A percentile compares a stretch with the other conserved stretches of the same genome.
phyloP scores from a whole-genome alignment of 2,113 vertebrate genomes.

The Isichthys henryi region DNA sequence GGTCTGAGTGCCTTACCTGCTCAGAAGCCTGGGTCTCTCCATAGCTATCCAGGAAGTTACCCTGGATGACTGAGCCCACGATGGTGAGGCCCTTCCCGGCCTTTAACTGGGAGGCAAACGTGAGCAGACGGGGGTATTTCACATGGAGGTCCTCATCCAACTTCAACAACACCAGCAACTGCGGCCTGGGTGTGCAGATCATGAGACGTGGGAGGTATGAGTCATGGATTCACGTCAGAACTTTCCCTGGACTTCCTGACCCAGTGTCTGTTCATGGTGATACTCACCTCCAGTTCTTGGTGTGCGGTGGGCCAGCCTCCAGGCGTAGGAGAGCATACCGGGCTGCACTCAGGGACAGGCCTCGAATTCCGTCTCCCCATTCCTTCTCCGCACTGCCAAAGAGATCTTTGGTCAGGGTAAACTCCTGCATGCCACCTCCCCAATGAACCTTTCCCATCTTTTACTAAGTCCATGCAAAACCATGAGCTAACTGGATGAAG shows the following conservation, averaged over 20 bases:
- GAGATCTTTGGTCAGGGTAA: conserved; percentile 8
- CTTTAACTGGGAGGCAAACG: conserved; percentile 94
- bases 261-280: background rate
- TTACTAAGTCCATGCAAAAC: background rate
- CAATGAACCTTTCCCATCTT: background rate
- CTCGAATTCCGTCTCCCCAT: conserved; percentile 95
- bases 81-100: conserved; percentile 96
- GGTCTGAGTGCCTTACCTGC: conserved; percentile 63
- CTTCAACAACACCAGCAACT: conserved; percentile 89
- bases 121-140: conserved; percentile 90
- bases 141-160: conserved; percentile 94
- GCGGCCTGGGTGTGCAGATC: conserved; percentile 65
- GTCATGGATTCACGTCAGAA: background rate
- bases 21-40: conserved; percentile 94
- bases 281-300: conserved; percentile 93
- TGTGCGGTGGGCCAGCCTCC: conserved; percentile 92
- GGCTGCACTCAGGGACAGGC: conserved; percentile 89
- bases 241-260: background rate
- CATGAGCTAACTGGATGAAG: background rate
- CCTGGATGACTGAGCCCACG: conserved; percentile 87
- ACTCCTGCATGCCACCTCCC: background rate
- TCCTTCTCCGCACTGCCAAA: conserved; percentile 81
- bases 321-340: conserved; percentile 83
- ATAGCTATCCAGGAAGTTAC: conserved; percentile 89
- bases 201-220: background rate